Base-by-base conservation (phyloP, 2,797 vertebrate genomes). In the Aplochiton taeniatus region DNA sequence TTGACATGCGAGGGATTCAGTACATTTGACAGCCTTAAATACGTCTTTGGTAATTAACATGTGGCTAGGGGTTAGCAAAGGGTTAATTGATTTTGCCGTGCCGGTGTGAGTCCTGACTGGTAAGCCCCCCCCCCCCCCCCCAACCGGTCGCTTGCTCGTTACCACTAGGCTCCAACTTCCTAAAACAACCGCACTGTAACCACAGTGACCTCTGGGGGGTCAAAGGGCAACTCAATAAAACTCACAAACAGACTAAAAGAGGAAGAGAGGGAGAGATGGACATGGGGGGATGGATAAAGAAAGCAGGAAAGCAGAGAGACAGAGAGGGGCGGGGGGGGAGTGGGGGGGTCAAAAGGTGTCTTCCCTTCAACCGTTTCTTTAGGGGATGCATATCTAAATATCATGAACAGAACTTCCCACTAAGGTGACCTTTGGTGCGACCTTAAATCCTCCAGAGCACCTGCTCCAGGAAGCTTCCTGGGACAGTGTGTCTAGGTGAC, bases 121-220 rank as follows among this genome's bases (percentile, higher is more conserved):
- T 62, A 48, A 47, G 31, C 13, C 65, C 48, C 43, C 56, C n/a
- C n/a, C n/a, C n/a, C n/a, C n/a, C 31, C 31, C 31, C 31, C 31
- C 31, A 2, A 31, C 2, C 31, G 6, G 31, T 31, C 5, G 41
- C 44, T 42, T 11, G 20, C 65, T 66, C 20, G 41, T 50, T 68
- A 58, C 70, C 44, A 14, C 52, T 41, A 41, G 60, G 14, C 11
- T 19, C 50, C 9, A 41, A 20, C 57, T 61, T 61, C 50, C 58
- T 65, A 18, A 20, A 19, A 53, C 51, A 54, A n/a, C 48, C 47
- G 58, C 47, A 67, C 31, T 54, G 18, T 44, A 14, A 54, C n/a
- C n/a, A 58, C 48, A 44, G 8, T 68, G 61, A 61, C 66, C 56
- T 65, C 54, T 53, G 41, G 45, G 41, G 45, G 66, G 66, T 76